phyloP scores from a whole-genome alignment of 2,888 invertebrate genomes.

The Crocallis elinguaria region DNA sequence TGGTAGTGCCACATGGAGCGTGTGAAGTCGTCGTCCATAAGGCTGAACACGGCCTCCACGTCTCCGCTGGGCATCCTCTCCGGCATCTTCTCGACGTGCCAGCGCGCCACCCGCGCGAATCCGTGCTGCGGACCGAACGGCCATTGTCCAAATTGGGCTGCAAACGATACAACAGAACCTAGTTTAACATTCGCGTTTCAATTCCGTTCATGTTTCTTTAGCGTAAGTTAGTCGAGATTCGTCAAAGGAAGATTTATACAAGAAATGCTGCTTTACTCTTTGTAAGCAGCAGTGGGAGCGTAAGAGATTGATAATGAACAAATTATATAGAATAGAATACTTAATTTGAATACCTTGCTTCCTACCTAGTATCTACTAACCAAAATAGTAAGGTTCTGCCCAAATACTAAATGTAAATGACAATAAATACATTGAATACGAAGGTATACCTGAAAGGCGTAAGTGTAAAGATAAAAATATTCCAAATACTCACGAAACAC shows the following conservation, averaged over 20 bases:
- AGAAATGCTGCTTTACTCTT: too few relatives aligned
- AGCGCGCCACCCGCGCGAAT: constrained; percentile 96
- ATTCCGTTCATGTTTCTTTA: too few relatives aligned
- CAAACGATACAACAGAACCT: constrained; percentile 36
- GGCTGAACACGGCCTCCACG: constrained; percentile 95
- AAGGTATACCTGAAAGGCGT: neutral
- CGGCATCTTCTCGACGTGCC: constrained; percentile 95
- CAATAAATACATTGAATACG: neutral
- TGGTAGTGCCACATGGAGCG: constrained; percentile 97
- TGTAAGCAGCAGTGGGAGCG: too few relatives aligned
- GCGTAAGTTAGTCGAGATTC: too few relatives aligned
- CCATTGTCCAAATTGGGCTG: constrained; percentile 98
- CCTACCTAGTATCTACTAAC: too few relatives aligned
- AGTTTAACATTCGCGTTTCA: too few relatives aligned
- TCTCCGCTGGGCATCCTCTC: constrained; percentile 95
- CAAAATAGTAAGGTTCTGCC: neutral
- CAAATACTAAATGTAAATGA: neutral
- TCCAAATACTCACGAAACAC: constrained; percentile 95
- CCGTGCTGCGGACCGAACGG: constrained; percentile 98
- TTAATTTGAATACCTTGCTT: too few relatives aligned
- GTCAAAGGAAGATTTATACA: too few relatives aligned
- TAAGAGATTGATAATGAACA: too few relatives aligned
- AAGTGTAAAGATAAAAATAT: neutral
- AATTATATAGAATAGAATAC: too few relatives aligned
- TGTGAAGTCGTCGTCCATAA: constrained; percentile 97